Evolutionary conservation across 2,888 invertebrate species (phyloP), one percentile per base, ranked within the genome.

Genomic region (Charanyca ferruginea): DNA sequence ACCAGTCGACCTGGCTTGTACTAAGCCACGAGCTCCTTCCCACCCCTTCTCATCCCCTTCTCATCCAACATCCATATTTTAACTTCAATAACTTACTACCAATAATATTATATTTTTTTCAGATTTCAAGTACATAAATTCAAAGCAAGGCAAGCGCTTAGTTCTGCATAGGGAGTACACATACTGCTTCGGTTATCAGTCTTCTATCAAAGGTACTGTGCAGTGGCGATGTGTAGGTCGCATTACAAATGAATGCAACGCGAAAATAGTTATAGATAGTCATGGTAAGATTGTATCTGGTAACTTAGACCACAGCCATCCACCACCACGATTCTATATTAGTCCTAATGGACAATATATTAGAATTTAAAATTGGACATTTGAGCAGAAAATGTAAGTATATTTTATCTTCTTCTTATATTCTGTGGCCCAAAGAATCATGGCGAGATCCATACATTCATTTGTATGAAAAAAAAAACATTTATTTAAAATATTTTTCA

Each of bases 321-420:
- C 41, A 20, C 64, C 64, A 22, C 52, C 67, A 9, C 44, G 11
- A 8, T 72, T 61, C 45, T 35, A 23, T 20, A n/a, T 67, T 25
- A 9, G 28, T 35, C 23, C 32, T 11, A 38, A 62, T 5, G 77
- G 79, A 3, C 2, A 45, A 28, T 73, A 73, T 62, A 11, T 76
- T 3, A 66, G 42, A 18, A 32, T 66, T 41, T 65, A 28, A 7
- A 28, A 28, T 28, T 3, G 7, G 28, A 28, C 7, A 28, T 28
- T 28, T 3, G 28, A 28, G n/a, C n/a, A n/a, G n/a, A n/a, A n/a
- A n/a, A n/a, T n/a, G n/a, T n/a, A n/a, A n/a, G n/a, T n/a, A n/a
- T n/a, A n/a, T n/a, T n/a, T n/a, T n/a, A n/a, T n/a, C n/a, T n/a
- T n/a, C n/a, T n/a, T n/a, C n/a, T n/a, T n/a, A n/a, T n/a, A n/a